Base-by-base conservation (phyloP, 2,888 invertebrate species). In the Eremobia ochroleuca region DNA sequence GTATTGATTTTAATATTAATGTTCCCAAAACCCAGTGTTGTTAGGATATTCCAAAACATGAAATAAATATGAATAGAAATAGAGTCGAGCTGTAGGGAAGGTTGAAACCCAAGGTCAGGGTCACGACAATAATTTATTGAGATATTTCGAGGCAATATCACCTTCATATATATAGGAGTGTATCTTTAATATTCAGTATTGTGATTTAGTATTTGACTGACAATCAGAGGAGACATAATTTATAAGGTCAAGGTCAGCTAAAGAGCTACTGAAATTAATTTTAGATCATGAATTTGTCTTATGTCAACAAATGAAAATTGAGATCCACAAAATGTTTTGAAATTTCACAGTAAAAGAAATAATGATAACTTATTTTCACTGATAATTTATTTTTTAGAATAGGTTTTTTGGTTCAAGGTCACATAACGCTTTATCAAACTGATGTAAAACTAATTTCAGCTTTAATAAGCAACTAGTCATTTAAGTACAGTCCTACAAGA, bases 11-110 rank as follows among this genome's bases (percentile, higher is more conserved):
- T 78, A 87, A 83, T 87, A 83, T 85, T 79, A 73, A 83, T 87
- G 85, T 83, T 87, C 88, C 87, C 87, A 87, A 88, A 88, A 87
- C 80, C 87, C 76, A 86, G 86, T 79, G 69, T 49, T 66, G 64
- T 73, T 76, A 82, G 40, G 58, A 58, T 76, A 79, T 80, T 74
- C 43, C 73, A 68, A 85, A 82, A 76, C 43, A 82, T 77, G 71
- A 82, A 82, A 83, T 55, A 82, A 76, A 86, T 84, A 79, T 77
- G 69, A 81, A 86, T 87, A 64, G 71, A 70, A 83, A 74, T 76
- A 62, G 58, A 76, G 49, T 61, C 43, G 74, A 66, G 61, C 21
- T 64, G 52, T 67, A 31, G 31, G 69, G 3, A 77, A 70, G 71
- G 69, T 79, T 68, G 11, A n/a, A 31, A 43, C 8, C 67, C 61